Conservation (phyloP, 2,113 vertebrate species). For the Mirza zaza region DNA sequence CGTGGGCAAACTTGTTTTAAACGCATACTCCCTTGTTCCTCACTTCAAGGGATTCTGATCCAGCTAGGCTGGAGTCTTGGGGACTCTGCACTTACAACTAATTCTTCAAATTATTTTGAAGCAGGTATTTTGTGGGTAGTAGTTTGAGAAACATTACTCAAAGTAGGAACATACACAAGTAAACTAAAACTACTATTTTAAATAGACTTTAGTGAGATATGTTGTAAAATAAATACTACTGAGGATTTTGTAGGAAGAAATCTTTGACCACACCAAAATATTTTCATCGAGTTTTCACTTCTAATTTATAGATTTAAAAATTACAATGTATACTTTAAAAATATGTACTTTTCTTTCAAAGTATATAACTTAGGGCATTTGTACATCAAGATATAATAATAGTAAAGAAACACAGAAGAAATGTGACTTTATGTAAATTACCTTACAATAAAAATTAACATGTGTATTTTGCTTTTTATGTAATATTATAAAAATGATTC, state of each 20-base stretch:
- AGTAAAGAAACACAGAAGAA: not conserved
- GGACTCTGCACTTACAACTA: not conserved
- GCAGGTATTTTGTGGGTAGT: not conserved
- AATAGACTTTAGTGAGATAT: not conserved
- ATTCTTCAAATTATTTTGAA: not conserved
- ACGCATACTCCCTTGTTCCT: not conserved
- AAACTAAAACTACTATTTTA: not conserved
- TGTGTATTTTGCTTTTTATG: not conserved
- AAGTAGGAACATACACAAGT: not conserved
- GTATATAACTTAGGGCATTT: not conserved
- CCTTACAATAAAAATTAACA: not conserved
- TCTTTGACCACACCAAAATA: not conserved
- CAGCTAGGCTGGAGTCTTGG: not conserved
- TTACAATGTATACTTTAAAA: not conserved
- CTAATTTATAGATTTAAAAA: not conserved
- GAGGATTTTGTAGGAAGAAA: not conserved
- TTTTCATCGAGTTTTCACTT: not conserved
- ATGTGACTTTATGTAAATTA: not conserved
- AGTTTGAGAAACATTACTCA: not conserved
- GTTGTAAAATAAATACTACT: not conserved
- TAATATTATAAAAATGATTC: constrained; percentile 22
- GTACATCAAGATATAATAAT: not conserved
- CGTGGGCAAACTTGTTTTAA: not conserved
- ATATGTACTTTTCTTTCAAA: not conserved
- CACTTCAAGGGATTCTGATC: not conserved